A percentile compares a stretch with the other conserved stretches of the same genome.
phyloP scores from a whole-genome alignment of 2,113 vertebrate genomes.

The Tympanuchus pallidicinctus region DNA sequence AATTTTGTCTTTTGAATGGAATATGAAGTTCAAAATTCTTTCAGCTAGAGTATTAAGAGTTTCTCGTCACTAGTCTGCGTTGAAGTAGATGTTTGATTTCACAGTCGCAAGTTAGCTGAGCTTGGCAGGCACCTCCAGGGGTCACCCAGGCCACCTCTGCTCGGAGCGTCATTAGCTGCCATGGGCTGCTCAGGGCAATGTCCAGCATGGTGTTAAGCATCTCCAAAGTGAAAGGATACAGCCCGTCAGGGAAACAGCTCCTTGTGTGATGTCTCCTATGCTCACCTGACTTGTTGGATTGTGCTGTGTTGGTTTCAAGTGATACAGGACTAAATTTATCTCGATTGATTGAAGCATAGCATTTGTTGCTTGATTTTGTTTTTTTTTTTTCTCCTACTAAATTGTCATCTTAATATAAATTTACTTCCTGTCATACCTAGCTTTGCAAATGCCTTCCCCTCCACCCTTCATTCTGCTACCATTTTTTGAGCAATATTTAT shows the following conservation, averaged over 20 bases:
- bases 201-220: not conserved
- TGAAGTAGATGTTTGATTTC: not conserved
- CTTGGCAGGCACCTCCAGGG: not conserved
- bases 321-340: not conserved
- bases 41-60: not conserved
- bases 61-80: not conserved
- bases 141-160: fast-evolving
- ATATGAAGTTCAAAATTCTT: not conserved
- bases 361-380: not conserved
- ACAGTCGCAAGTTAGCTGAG: not conserved
- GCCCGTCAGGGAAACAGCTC: not conserved
- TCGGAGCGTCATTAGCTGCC: too few species aligned
- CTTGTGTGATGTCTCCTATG: fast-evolving
- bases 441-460: not conserved
- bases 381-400: not conserved
- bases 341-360: not conserved
- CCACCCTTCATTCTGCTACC: not conserved
- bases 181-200: not conserved
- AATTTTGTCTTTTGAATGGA: not conserved
- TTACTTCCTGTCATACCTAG: not conserved
- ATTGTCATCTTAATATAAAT: not conserved
- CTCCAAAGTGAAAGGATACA: not conserved
- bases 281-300: not conserved
- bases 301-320: not conserved
- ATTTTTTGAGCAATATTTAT: not conserved